Evolutionary conservation across 2,113 vertebrate species (phyloP), one percentile per base, ranked within the genome.

Genomic region (Takifugu bimaculatus): DNA sequence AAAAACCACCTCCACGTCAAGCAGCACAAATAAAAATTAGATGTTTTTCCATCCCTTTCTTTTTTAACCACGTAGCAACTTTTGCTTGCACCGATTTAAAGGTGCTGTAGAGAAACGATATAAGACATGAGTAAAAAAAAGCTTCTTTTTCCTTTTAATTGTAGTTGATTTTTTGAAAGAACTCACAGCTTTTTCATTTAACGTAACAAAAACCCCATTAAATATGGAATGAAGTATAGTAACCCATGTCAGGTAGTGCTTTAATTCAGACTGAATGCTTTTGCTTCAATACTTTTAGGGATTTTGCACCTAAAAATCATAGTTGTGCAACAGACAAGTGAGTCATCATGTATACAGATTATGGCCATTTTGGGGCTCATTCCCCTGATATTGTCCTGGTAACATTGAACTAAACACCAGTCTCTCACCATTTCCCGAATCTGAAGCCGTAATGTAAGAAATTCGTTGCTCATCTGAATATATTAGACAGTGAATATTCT

Each of bases 111-210:
- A 20, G 20, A 20, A 20, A 20, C 20, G 20, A 20, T 20, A 20
- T 20, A 20, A 20, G 20, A 20, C 20, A 20, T 20, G 20, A 20
- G 20, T 20, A 20, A 20, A 20, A 20, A 20, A 20, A 20, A 20
- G 20, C 20, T 20, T 20, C 20, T 20, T 20, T 20, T 20, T 20
- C 20, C 20, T 20, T 20, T 20, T 20, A 20, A 20, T 20, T 20
- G 20, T 20, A 20, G 20, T 20, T 20, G 20, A 20, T 20, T 20
- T 20, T 20, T 20, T 20, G 20, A 20, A 20, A 20, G 20, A 20
- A 20, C 20, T 20, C 20, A 20, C 20, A 20, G 20, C 20, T 71
- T 78, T 78, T 64, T 61, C 60, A 42, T 25, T n/a, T 69, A 57
- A 53, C 72, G 65, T 48, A 73, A 70, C 7, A 39, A 39, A 39